Conservation (phyloP, 2,797 vertebrate species). For the Gadopsis bispinosus region DNA sequence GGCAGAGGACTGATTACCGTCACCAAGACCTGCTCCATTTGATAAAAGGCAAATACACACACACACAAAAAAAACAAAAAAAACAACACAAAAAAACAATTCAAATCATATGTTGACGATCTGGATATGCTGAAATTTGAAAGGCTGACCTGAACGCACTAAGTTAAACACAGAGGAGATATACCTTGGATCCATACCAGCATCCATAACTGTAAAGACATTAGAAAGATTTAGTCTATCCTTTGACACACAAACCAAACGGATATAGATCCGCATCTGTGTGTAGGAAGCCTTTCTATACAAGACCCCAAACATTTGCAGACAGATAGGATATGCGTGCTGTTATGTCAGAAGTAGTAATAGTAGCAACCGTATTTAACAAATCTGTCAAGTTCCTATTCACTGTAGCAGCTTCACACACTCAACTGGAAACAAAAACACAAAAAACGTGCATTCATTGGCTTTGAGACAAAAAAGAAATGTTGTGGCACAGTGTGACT, state of each 20-base stretch:
- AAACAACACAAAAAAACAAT: too few relatives aligned
- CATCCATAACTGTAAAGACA: neutral
- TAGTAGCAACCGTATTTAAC: conserved; percentile 12
- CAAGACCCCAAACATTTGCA: neutral
- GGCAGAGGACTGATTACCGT: conserved; percentile 34
- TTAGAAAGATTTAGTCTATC: neutral
- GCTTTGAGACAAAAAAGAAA: conserved; percentile 21
- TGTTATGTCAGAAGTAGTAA: neutral
- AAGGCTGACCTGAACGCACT: conserved; percentile 18
- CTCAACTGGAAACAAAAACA: conserved; percentile 23
- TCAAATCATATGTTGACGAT: conserved; percentile 5
- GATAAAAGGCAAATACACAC: conserved; percentile 48
- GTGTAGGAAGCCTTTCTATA: conserved; percentile 1
- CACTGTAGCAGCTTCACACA: conserved; percentile 51
- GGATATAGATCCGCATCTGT: conserved; percentile 5
- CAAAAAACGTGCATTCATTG: conserved; percentile 26
- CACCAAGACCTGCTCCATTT: conserved; percentile 17
- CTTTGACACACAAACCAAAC: conserved; percentile 9
- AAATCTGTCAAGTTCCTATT: conserved; percentile 24
- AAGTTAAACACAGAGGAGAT: conserved; percentile 4
- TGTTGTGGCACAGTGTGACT: conserved; percentile 16
- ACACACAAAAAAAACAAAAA: neutral
- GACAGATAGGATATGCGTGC: conserved; percentile 27
- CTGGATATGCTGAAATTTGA: conserved; percentile 20
- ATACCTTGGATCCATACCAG: neutral